These are phyloP conservation scores for Leiothrix lutea DNA, from an alignment of 2,113 vertebrate genomes.

Conservation along the genomic window DNA sequence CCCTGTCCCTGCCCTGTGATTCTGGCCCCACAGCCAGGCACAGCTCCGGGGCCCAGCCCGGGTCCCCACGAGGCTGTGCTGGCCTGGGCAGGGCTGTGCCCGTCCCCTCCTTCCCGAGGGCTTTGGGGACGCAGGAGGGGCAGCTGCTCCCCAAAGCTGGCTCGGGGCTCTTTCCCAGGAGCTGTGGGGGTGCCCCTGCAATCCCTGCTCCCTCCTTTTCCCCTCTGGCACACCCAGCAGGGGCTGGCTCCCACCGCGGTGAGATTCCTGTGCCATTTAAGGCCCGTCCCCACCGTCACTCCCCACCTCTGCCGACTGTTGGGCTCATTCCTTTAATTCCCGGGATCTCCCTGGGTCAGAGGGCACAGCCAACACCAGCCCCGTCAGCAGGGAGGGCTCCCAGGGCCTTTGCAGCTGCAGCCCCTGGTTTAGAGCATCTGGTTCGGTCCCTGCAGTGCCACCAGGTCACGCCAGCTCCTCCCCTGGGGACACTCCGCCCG, in stretches of 20 bases:
- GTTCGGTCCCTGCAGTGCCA: accelerated
- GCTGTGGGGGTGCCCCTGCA: background rate
- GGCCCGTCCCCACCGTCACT: background rate
- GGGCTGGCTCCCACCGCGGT: background rate
- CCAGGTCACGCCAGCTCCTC: background rate
- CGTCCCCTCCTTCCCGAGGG: no score
- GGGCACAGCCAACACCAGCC: background rate
- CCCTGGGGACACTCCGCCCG: background rate
- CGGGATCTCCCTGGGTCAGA: background rate
- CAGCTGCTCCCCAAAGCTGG: background rate
- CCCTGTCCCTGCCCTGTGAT: no score
- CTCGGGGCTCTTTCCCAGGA: background rate
- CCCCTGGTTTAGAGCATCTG: background rate
- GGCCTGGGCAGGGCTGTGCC: background rate
- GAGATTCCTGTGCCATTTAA: background rate
- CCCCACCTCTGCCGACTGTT: background rate
- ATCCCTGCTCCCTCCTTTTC: background rate
- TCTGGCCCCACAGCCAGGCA: no score
- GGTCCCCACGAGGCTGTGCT: background rate
- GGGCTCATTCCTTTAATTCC: background rate
- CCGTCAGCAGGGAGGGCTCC: background rate
- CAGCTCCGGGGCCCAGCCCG: no score
- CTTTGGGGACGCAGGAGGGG: background rate
- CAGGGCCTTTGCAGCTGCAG: background rate
- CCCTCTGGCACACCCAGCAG: background rate